phyloP scores from a whole-genome alignment of 2,797 vertebrate genomes.

The Chaenodraco wilsoni region DNA sequence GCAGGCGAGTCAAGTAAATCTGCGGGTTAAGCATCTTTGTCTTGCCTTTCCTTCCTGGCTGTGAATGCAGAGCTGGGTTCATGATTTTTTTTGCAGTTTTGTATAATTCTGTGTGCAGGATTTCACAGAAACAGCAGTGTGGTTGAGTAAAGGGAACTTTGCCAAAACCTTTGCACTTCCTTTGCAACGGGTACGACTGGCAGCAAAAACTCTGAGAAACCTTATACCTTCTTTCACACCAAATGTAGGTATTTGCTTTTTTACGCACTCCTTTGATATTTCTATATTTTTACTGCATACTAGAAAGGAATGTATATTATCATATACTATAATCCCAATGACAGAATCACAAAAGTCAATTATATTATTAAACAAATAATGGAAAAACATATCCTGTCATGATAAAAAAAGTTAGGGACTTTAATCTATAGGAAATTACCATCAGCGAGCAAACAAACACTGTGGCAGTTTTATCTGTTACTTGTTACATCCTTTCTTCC shows the following conservation, averaged over 20 bases:
- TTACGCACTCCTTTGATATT: background rate
- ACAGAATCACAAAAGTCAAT: too few relatives aligned
- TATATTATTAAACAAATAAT: too few relatives aligned
- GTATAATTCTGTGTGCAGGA: constrained; percentile 40
- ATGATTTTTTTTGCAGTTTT: constrained; percentile 40
- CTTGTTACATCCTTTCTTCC: background rate
- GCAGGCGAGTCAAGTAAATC: background rate
- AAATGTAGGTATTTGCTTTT: background rate
- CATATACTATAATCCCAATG: background rate
- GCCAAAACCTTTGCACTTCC: constrained; percentile 71
- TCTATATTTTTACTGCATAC: background rate
- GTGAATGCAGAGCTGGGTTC: constrained; percentile 18
- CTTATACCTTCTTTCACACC: background rate
- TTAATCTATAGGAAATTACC: background rate
- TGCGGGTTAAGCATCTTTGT: background rate
- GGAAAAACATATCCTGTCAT: background rate
- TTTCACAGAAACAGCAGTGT: constrained; percentile 71
- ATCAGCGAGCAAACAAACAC: background rate
- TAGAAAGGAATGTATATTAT: background rate
- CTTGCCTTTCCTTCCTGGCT: constrained; percentile 1
- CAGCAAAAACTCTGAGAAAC: constrained; percentile 24
- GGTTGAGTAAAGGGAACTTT: constrained; percentile 61
- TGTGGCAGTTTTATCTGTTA: background rate
- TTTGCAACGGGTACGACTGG: constrained; percentile 50
- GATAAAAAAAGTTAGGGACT: background rate